Evolutionary conservation across 2,888 invertebrate species (phyloP), one percentile per base, ranked within the genome.

Genomic region (Yponomeuta sedellus): DNA sequence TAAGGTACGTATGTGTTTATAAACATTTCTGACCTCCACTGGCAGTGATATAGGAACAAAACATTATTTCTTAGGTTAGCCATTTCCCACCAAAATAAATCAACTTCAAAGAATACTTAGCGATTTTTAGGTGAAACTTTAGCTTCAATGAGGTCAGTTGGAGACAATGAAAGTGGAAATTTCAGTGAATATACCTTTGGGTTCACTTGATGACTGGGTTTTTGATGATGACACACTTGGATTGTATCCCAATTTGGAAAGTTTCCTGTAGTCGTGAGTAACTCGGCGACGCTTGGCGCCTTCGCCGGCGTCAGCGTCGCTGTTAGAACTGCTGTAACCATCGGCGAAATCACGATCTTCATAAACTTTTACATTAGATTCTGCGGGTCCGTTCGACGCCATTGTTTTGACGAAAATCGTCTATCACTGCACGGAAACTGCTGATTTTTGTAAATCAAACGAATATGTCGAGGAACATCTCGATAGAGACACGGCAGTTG

Each of bases 21-120:
- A 83, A 90, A 91, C 90, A 91, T 71, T 74, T 78, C 72, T 88
- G 88, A 88, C 90, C 89, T 88, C 89, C 80, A 79, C 77, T 77
- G 11, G 70, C 69, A 80, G 73, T 88, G 86, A 89, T 88, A 88
- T 87, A 88, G 88, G 44, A 77, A 74, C 71, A 73, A 52, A 52
- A 71, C 75, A 75, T 72, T 74, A 20, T 19, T 52, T 65, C 20
- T 81, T 88, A 90, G 90, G 89, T 89, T 90, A 90, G 77, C 76
- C 70, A 75, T 86, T 89, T 89, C 89, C 90, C 90, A 85, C 90
- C 90, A 88, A 88, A 87, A 86, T 25, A 16, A 52, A 16, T 3
- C 4, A 52, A 52, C 44, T 12, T 52, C 12, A 0, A 52, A 52
- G 5, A 20, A 10, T 5, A 10, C 5, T 22, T 2, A 11, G 20